phyloP scores from a whole-genome alignment of 2,113 vertebrate species.

The Sorex araneus region DNA sequence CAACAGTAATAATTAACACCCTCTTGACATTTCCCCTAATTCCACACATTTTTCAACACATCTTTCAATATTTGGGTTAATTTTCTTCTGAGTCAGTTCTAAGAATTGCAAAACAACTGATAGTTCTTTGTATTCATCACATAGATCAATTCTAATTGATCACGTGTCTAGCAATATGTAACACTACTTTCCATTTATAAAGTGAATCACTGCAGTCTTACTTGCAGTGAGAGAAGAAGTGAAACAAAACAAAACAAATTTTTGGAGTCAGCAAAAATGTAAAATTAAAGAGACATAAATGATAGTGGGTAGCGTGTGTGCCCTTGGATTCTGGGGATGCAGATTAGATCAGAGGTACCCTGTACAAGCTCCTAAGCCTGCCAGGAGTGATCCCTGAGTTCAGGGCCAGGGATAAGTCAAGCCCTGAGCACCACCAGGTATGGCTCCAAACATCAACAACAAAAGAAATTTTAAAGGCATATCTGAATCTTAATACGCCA shows the following conservation, averaged over 20 bases:
- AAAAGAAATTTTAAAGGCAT: not conserved
- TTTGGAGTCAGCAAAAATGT: conserved; percentile 3
- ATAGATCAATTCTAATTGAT: conserved; percentile 1
- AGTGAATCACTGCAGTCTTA: not conserved
- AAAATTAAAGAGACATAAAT: not conserved
- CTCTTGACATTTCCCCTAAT: not conserved
- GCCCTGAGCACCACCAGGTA: too few species aligned
- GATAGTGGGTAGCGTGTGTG: too few species aligned
- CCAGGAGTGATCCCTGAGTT: too few species aligned
- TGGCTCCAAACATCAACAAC: too few species aligned
- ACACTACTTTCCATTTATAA: not conserved
- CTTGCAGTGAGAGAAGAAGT: not conserved
- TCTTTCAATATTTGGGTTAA: conserved; percentile 43
- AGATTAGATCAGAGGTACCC: too few species aligned
- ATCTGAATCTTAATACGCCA: not conserved
- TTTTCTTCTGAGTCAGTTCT: not conserved
- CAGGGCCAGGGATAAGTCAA: too few species aligned
- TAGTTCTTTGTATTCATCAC: not conserved
- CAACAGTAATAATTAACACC: conserved; percentile 30
- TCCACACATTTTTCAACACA: conserved; percentile 43
- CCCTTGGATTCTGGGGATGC: too few species aligned
- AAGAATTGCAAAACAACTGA: not conserved
- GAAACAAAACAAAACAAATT: not conserved
- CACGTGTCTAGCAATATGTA: not conserved
- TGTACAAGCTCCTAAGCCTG: too few species aligned